Base-by-base conservation (phyloP, 2,888 invertebrate species). In the Cremastinae sp. region DNA sequence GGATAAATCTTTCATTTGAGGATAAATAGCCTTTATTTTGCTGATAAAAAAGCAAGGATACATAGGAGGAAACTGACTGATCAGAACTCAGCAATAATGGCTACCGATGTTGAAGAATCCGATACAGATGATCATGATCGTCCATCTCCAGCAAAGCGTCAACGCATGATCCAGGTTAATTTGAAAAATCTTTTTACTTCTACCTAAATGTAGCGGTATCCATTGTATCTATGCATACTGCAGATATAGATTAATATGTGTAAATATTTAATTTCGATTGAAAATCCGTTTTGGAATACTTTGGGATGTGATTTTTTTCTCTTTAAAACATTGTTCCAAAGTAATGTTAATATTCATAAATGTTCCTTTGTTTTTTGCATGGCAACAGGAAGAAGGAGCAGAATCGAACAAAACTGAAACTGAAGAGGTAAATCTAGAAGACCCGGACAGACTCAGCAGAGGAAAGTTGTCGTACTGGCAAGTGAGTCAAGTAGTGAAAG, bases 401-500 rank as follows among this genome's bases (percentile, higher is more conserved):
- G 51, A 14, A 5, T 5, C 16, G 43, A 55, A 45, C 35, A n/a
- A 28, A 35, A 2, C 28, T 2, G 18, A 37, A 14, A 8, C 16
- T 35, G 12, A 22, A n/a, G 59, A 59, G 22, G 75, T 71, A 12
- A 81, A 81, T 56, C 78, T 80, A 8, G 84, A 84, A 2, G 85
- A 86, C 3, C 83, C 79, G n/a, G 87, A 88, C 74, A 82, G 74
- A 47, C 70, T 79, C 0, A 81, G 83, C 0, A 81, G 83, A 12
- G 84, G 86, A 61, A 87, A 84, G 62, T 83, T 92, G 20, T 86
- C 86, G n/a, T 89, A 90, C 83, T 94, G 94, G 94, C 94, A 94
- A 86, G 92, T 92, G 0, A 91, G 92, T 87, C 94, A 94, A 90
- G 91, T 93, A 85, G 92, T 93, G 0, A 92, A 93, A 87, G 92